Conservation (phyloP, 1,140 invertebrate genomes). For the Acromyrmex heyeri region DNA sequence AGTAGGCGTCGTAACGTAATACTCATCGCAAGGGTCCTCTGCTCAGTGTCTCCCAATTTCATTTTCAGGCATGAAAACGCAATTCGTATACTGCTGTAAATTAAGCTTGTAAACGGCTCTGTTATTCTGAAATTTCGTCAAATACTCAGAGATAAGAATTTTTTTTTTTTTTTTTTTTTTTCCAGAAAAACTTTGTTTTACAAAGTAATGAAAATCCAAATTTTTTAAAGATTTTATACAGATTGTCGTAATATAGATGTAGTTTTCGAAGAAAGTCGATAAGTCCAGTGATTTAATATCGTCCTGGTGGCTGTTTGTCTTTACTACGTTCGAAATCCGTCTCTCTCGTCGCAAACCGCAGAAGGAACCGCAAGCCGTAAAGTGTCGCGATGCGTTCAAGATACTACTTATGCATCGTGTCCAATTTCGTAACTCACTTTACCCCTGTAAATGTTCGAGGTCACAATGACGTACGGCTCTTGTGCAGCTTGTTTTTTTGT, state of each 20-base stretch:
- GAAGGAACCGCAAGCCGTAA: constrained; percentile 34
- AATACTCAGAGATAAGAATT: background rate
- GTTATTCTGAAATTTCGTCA: background rate
- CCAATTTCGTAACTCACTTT: constrained; percentile 24
- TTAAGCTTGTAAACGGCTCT: background rate
- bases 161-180: background rate
- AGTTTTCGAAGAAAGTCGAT: background rate
- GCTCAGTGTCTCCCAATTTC: constrained; percentile 56
- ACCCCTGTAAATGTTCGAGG: constrained; percentile 17
- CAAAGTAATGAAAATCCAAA: background rate
- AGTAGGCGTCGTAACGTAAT: constrained; percentile 63
- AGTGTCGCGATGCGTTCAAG: constrained; percentile 6
- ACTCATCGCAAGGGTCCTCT: constrained; percentile 46
- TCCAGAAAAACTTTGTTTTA: background rate
- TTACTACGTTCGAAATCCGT: constrained; percentile 2
- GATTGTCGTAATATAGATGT: background rate
- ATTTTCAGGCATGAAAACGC: background rate
- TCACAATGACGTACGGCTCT: constrained; percentile 22
- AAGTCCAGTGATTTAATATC: constrained; percentile 4
- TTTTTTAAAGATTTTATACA: background rate
- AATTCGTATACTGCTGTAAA: background rate
- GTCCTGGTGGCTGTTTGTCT: background rate
- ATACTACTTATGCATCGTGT: background rate
- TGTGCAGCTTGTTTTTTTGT: constrained; percentile 33
- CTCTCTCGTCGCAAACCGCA: constrained; percentile 32